These are phyloP conservation scores for Schizopygopsis pylzovi DNA, from an alignment of 2,797 vertebrate species.

Conservation along the genomic window DNA sequence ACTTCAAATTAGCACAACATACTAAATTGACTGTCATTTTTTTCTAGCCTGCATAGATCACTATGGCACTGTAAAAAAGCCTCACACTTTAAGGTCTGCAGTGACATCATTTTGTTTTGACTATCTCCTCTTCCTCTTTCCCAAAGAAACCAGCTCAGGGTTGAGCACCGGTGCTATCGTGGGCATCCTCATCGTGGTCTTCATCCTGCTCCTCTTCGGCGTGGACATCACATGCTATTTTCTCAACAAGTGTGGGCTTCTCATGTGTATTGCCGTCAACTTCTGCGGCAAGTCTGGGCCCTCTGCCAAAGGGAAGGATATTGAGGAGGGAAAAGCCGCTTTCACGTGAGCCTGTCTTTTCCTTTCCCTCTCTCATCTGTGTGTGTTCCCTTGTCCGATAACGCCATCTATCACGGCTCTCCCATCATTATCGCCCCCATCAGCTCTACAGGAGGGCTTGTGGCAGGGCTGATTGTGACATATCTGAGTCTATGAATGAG, in stretches of 20 bases:
- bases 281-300: slow-evolving; percentile 93
- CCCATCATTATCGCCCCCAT: slow-evolving; percentile 44
- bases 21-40: slow-evolving; percentile 13
- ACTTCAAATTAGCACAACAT: not conserved
- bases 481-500: slow-evolving; percentile 50
- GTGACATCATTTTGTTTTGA: not conserved
- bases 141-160: slow-evolving; percentile 81
- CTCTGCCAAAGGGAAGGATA: slow-evolving; percentile 92
- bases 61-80: slow-evolving; percentile 42
- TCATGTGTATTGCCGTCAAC: slow-evolving; percentile 98
- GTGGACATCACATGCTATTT: slow-evolving; percentile 98
- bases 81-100: slow-evolving; percentile 38
- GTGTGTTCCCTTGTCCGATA: slow-evolving; percentile 41
- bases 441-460: slow-evolving; percentile 45
- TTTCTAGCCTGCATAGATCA: slow-evolving; percentile 24
- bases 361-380: slow-evolving; percentile 40
- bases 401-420: slow-evolving; percentile 14
- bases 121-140: slow-evolving; percentile 18
- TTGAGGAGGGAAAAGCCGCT: slow-evolving; percentile 96
- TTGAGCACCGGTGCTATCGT: slow-evolving; percentile 94
- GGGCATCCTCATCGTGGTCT: slow-evolving; percentile 95
- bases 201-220: slow-evolving; percentile 89
- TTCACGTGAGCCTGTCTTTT: slow-evolving; percentile 87
- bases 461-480: slow-evolving; percentile 45
- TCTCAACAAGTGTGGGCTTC: slow-evolving; percentile 97